Base-by-base conservation (phyloP, 2,888 invertebrate species). In the Neelides folsomi region DNA sequence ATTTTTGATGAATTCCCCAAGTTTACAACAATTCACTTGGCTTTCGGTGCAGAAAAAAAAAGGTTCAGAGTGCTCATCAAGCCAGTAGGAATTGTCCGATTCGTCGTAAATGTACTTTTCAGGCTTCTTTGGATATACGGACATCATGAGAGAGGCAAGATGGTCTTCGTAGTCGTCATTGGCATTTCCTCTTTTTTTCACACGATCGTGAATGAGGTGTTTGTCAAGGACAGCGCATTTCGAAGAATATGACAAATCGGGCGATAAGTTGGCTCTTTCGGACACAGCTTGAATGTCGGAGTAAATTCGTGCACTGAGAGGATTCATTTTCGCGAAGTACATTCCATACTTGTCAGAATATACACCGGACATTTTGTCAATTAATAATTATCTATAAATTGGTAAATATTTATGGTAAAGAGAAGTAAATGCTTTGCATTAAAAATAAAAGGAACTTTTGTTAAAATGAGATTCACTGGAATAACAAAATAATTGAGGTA, bases 241-340 rank as follows among this genome's bases (percentile, higher is more conserved):
- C 36, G 62, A 60, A 41, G 44, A 52, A 49, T 59, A 64, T 3
- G 58, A 51, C 10, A 60, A 39, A 37, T 40, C 46, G 12, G 27
- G 13, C 4, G 42, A 35, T 15, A 50, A 37, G 10, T 45, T 52
- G 1, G 46, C 43, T 5, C 49, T 27, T 27, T 49, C 52, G 18
- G 60, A 58, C 1, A 59, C 51, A 4, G 51, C 49, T 52, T 64
- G 58, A 40, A 64, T 54, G 37, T 64, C 64, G 1, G 57, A 47
- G 44, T 55, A 59, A 3, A 64, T 61, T 48, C 57, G 59, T 9
- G 59, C 57, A 7, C 62, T 57, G 13, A 64, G 47, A 0, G 62
- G 57, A 39, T 55, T 64, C 62, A 64, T 60, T n/a, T 58, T 53
- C 3, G 60, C 45, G 47, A 64, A 64, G 41, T 64, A 64, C 55